Base-by-base conservation (phyloP, 2,888 invertebrate species). In the Rambutsinella grinnellia region DNA sequence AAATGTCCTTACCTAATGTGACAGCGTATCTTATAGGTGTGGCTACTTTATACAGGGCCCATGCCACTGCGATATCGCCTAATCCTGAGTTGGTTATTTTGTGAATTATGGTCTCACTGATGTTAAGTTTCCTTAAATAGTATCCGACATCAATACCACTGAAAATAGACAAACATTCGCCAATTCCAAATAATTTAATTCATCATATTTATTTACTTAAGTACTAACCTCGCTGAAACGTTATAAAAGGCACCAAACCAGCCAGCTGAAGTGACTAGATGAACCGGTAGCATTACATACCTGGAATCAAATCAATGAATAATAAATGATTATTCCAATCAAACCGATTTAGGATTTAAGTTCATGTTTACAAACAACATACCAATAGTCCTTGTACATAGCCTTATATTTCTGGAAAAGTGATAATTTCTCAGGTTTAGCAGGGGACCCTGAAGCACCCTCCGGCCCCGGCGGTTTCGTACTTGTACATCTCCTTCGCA, bases 281-380 rank as follows among this genome's bases (percentile, higher is more conserved):
- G 99, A 2, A 99, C 98, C 3, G 96, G 98, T 71, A 99, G 89
- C 71, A 97, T 88, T 67, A 99, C 94, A 87, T 99, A 97, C 95
- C 77, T 77, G 21, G 44, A 3, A 26, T 54, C 36, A 51, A 56
- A 60, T 26, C 24, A 5, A 36, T 36, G 36, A 36, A 36, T 8
- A 36, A 8, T 36, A 36, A 36, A 36, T 8, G 13, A 36, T 17
- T n/a, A n/a, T n/a, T n/a, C n/a, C n/a, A n/a, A n/a, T n/a, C n/a
- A n/a, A n/a, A n/a, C n/a, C n/a, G n/a, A n/a, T n/a, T n/a, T n/a
- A n/a, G n/a, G n/a, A n/a, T n/a, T n/a, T n/a, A n/a, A n/a, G n/a
- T n/a, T n/a, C n/a, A n/a, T n/a, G 24, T 46, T 60, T 21, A 5
- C 21, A 3, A 15, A 26, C 15, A 44, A 56, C 70, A 61, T 72